A percentile compares a stretch with the other conserved stretches of the same genome.
These are phyloP conservation scores for Cephus pygmeus DNA, from an alignment of 2,888 invertebrate genomes.

Conservation along the genomic window DNA sequence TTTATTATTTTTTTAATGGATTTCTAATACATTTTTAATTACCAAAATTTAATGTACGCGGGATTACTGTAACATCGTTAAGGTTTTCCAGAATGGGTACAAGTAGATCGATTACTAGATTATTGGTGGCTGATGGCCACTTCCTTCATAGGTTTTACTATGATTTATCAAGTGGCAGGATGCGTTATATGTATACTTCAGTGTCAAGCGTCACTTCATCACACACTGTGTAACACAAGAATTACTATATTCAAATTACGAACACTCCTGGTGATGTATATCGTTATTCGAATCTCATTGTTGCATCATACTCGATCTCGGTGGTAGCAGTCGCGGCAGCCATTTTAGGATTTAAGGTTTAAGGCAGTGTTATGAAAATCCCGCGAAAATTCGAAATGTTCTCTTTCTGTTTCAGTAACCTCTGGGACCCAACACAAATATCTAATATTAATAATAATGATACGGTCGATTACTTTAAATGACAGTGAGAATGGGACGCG, in stretches of 20 bases:
- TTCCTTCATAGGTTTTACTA: neutral
- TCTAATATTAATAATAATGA: slow-evolving; percentile 64
- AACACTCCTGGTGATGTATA: neutral
- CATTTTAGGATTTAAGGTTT: neutral
- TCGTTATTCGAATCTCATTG: neutral
- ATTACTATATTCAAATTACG: neutral
- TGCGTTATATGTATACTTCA: neutral
- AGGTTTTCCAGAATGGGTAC: neutral
- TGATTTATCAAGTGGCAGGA: neutral
- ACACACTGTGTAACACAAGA: neutral
- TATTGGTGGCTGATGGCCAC: neutral
- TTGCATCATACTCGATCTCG: neutral
- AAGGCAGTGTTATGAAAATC: neutral
- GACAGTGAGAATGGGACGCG: slow-evolving; percentile 55
- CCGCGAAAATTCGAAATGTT: slow-evolving; percentile 1
- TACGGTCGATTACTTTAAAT: slow-evolving; percentile 61
- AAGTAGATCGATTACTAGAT: neutral
- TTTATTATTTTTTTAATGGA: neutral
- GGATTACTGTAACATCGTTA: neutral
- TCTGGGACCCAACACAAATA: slow-evolving; percentile 63
- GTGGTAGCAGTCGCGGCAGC: neutral
- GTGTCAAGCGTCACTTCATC: neutral
- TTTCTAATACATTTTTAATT: neutral
- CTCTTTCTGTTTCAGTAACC: slow-evolving; percentile 62
- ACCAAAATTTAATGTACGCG: neutral